These are phyloP conservation scores for Ondatra zibethicus DNA, from an alignment of 2,113 vertebrate species.

Conservation along the genomic window DNA sequence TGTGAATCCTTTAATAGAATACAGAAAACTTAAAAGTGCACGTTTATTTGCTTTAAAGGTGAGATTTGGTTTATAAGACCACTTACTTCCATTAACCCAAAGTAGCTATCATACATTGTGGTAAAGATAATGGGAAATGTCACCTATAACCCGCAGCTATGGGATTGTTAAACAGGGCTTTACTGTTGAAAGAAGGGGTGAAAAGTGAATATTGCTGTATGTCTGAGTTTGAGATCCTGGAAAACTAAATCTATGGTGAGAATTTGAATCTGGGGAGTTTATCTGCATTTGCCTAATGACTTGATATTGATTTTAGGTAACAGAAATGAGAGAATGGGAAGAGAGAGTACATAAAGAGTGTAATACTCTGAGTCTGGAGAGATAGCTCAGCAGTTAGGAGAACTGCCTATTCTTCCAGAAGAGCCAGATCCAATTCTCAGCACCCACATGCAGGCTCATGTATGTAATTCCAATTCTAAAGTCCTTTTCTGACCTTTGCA, in stretches of 20 bases:
- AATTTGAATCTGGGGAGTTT: neutral
- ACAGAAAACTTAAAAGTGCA: neutral
- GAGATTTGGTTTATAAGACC: neutral
- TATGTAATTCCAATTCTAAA: neutral
- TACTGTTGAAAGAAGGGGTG: neutral
- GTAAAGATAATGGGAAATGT: neutral
- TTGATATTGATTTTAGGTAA: neutral
- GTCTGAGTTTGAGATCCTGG: neutral
- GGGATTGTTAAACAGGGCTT: neutral
- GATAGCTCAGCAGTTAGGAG: neutral
- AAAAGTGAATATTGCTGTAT: neutral
- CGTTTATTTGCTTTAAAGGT: neutral
- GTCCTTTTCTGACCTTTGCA: neutral
- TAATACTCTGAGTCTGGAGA: neutral
- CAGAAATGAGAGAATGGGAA: neutral
- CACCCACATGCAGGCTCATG: neutral
- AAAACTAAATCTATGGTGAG: neutral
- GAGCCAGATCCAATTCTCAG: neutral
- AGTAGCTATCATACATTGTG: neutral
- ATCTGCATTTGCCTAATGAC: neutral
- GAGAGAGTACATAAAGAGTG: neutral
- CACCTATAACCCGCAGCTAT: neutral
- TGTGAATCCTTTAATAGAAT: neutral
- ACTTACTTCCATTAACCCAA: neutral
- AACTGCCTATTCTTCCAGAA: neutral